These are phyloP conservation scores for Oryzias dopingdopingensis DNA, from an alignment of 2,797 vertebrate species.

Conservation along the genomic window DNA sequence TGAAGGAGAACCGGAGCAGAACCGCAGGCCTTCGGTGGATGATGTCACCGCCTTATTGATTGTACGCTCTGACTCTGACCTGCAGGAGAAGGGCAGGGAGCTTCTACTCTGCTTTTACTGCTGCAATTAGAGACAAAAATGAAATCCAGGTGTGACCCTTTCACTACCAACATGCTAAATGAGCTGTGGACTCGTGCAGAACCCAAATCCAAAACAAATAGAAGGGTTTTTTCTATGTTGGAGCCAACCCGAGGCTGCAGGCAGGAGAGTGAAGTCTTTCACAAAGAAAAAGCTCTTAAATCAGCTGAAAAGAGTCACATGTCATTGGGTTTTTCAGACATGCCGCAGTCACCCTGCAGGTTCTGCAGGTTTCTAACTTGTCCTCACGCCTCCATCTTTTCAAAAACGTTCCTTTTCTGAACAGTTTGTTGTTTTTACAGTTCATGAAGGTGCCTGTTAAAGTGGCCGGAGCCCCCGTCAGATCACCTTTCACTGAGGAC, in stretches of 20 bases:
- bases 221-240: slow-evolving; percentile 20
- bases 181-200: slow-evolving; percentile 38
- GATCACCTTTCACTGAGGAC: slow-evolving; percentile 64
- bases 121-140: slow-evolving; percentile 44
- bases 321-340: slow-evolving; percentile 37
- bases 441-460: slow-evolving; percentile 22
- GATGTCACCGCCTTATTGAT: slow-evolving; percentile 36
- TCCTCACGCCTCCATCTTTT: too few species aligned
- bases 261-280: slow-evolving; percentile 43
- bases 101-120: slow-evolving; percentile 36
- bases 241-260: slow-evolving; percentile 44
- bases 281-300: slow-evolving; percentile 45
- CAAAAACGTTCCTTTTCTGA: not conserved
- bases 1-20: slow-evolving; percentile 46
- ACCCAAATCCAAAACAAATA: slow-evolving; percentile 60
- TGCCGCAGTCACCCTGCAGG: slow-evolving; percentile 58
- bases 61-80: slow-evolving; percentile 26
- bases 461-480: slow-evolving; percentile 29
- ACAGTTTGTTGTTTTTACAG: slow-evolving; percentile 6
- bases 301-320: slow-evolving; percentile 67
- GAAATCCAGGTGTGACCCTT: slow-evolving; percentile 50
- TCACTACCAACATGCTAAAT: slow-evolving; percentile 36
- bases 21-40: slow-evolving; percentile 44
- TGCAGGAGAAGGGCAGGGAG: slow-evolving; percentile 21
- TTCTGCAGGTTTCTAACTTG: slow-evolving; percentile 20